phyloP scores from a whole-genome alignment of 1,140 invertebrate genomes.

The Vanessa atalanta region DNA sequence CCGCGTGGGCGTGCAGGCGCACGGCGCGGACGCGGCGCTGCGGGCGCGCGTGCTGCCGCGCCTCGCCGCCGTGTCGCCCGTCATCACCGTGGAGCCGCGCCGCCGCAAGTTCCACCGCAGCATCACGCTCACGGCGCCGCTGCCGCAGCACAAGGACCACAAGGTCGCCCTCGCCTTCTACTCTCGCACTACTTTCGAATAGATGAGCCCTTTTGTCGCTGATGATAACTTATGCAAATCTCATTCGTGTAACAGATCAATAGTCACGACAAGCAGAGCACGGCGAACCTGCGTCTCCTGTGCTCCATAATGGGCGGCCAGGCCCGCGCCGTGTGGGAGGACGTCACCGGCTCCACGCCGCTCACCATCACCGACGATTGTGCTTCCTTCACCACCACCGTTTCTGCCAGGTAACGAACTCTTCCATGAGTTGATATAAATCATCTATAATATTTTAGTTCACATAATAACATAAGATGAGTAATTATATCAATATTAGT shows the following conservation, averaged over 20 bases:
- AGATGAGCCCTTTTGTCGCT: too few species aligned
- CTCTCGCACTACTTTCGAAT: too few species aligned
- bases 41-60: constrained; percentile 91
- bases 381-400: constrained; percentile 98
- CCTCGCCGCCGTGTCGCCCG: constrained; percentile 95
- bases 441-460: too few species aligned
- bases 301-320: constrained; percentile 96
- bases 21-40: constrained; percentile 92
- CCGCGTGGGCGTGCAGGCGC: constrained; percentile 96
- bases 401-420: constrained; percentile 86
- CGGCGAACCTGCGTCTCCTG: constrained; percentile 59
- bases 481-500: too few species aligned
- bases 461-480: too few species aligned
- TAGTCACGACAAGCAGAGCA: constrained; percentile 55
- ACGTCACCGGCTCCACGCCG: constrained; percentile 97
- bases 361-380: constrained; percentile 97
- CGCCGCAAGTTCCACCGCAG: constrained; percentile 97
- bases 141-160: constrained; percentile 84
- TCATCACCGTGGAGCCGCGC: constrained; percentile 97
- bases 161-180: constrained; percentile 85
- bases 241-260: constrained; percentile 38
- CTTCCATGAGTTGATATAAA: background rate
- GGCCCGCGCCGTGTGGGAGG: constrained; percentile 97
- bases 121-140: constrained; percentile 96
- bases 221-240: background rate